These are phyloP conservation scores for Hiodon tergisus DNA, from an alignment of 2,113 vertebrate species.

Conservation along the genomic window DNA sequence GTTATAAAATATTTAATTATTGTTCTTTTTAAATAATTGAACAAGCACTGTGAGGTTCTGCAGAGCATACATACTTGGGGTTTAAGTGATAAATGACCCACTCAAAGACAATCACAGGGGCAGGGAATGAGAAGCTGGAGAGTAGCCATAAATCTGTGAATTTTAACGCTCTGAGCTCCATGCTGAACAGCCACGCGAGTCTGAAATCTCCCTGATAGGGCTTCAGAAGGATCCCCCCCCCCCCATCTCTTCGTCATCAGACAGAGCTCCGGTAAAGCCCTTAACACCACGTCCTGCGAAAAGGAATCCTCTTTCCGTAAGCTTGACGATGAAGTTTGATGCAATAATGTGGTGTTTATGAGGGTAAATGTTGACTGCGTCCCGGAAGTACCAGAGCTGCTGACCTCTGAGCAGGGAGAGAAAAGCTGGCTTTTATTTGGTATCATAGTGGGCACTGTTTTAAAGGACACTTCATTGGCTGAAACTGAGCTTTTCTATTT, in stretches of 20 bases:
- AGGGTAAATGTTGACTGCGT: background rate
- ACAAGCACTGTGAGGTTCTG: slow-evolving; percentile 34
- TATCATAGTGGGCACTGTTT: background rate
- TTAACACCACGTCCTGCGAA: no score
- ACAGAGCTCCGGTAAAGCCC: no score
- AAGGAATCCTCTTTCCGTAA: background rate
- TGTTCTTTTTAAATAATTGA: background rate
- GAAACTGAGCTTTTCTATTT: background rate
- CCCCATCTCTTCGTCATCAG: background rate
- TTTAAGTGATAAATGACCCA: slow-evolving; percentile 55
- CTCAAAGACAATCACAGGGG: slow-evolving; percentile 54
- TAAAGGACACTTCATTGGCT: background rate
- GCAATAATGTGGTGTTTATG: background rate
- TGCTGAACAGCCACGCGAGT: background rate
- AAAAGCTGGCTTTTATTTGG: background rate
- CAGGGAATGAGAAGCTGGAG: slow-evolving; percentile 47
- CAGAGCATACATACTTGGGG: slow-evolving; percentile 26
- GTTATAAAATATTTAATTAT: slow-evolving; percentile 11
- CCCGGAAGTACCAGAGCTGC: background rate
- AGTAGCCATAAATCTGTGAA: background rate
- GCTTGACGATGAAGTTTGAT: background rate
- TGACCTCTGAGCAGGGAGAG: background rate
- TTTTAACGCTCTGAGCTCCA: background rate
- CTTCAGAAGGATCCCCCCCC: background rate
- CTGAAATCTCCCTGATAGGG: background rate